Conservation (phyloP, 1,140 invertebrate species). For the Tenebrio molitor region DNA sequence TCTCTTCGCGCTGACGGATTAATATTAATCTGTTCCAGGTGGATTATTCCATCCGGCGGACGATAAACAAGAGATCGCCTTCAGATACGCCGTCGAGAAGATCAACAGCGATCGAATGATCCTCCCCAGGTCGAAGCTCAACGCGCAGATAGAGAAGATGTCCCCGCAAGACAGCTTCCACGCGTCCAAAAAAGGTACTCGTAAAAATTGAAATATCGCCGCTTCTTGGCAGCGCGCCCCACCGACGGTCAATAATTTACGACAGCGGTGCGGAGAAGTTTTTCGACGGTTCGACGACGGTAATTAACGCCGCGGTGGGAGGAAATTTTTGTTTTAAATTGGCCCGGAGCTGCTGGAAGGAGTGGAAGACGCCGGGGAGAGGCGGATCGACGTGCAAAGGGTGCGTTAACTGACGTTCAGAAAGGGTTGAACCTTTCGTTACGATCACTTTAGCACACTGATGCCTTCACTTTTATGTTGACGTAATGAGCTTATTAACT, state of each 20-base stretch:
- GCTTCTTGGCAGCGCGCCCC: background rate
- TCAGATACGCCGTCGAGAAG: slow-evolving; percentile 90
- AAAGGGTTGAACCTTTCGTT: background rate
- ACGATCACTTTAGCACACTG: background rate
- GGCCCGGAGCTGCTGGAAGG: too few species aligned
- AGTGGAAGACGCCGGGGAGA: too few species aligned
- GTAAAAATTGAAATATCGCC: slow-evolving; percentile 57
- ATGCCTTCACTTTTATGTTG: background rate
- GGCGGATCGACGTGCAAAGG: too few species aligned
- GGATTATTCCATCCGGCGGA: slow-evolving; percentile 90
- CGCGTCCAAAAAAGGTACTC: slow-evolving; percentile 88
- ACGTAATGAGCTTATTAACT: slow-evolving; percentile 17
- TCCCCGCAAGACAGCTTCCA: slow-evolving; percentile 92
- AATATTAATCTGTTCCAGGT: slow-evolving; percentile 70
- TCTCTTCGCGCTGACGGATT: too few species aligned
- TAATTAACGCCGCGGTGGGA: too few species aligned
- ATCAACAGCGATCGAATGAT: slow-evolving; percentile 88
- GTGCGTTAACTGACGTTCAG: too few species aligned
- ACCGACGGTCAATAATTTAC: slow-evolving; percentile 4
- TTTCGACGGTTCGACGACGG: too few species aligned
- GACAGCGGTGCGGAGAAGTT: background rate
- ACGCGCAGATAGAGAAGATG: slow-evolving; percentile 88
- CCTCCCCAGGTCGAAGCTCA: slow-evolving; percentile 84
- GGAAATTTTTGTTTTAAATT: too few species aligned
- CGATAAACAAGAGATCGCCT: slow-evolving; percentile 88